Conservation (phyloP, 2,113 vertebrate genomes). For the Pseudorhombus dupliciocellatus region DNA sequence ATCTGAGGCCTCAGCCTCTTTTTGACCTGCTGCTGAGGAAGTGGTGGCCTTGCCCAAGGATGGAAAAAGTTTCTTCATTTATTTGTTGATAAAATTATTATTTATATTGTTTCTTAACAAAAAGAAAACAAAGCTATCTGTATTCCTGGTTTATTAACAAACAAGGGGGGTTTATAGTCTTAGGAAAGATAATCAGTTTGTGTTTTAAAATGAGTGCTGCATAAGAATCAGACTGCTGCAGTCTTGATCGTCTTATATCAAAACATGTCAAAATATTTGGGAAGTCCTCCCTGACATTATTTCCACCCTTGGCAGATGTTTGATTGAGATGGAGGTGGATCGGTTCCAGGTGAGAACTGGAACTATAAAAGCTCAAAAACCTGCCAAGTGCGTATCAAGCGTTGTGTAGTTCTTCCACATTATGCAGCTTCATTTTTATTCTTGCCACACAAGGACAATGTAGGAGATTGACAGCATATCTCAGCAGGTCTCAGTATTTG, state of each 20-base stretch:
- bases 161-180: too few species aligned
- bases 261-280: not conserved
- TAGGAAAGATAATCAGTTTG: not conserved
- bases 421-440: slow-evolving; percentile 19
- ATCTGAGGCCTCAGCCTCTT: slow-evolving; percentile 6
- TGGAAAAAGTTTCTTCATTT: not conserved
- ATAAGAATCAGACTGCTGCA: not conserved
- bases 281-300: not conserved
- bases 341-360: not conserved
- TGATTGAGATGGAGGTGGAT: not conserved
- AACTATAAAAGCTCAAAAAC: slow-evolving; percentile 6
- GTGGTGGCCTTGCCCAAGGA: too few species aligned
- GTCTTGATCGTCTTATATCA: not conserved
- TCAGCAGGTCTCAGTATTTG: not conserved
- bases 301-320: not conserved
- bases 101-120: too few species aligned
- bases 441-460: not conserved
- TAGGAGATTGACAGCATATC: not conserved
- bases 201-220: not conserved
- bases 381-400: not conserved
- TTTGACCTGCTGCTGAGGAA: not conserved
- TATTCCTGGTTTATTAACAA: too few species aligned
- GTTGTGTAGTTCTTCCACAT: not conserved
- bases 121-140: not conserved
- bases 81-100: not conserved